Conservation (phyloP, 2,797 vertebrate species). For the Sebastiscus tertius region DNA sequence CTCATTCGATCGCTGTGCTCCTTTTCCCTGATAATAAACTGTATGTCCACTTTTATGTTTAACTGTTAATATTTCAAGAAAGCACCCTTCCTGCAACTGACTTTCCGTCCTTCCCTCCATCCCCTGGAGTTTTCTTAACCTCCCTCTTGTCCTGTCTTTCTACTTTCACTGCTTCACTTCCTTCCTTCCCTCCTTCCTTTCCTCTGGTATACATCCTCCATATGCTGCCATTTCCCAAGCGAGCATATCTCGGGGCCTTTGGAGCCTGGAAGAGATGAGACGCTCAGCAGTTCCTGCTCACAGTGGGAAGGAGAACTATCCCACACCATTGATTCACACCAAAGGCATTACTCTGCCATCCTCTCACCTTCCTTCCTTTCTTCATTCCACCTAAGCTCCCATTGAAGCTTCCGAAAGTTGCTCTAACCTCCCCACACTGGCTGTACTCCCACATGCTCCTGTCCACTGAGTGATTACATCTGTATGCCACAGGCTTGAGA, state of each 20-base stretch:
- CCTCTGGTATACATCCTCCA: slow-evolving; percentile 4
- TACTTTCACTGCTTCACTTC: background rate
- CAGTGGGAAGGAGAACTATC: slow-evolving; percentile 10
- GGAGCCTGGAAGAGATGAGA: slow-evolving; percentile 31
- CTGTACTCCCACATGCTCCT: slow-evolving; percentile 34
- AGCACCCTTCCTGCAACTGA: background rate
- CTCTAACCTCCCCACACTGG: slow-evolving; percentile 25
- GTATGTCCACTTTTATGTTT: slow-evolving; percentile 22
- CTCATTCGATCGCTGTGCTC: slow-evolving; percentile 5
- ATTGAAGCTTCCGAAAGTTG: slow-evolving; percentile 23
- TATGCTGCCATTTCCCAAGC: slow-evolving; percentile 33
- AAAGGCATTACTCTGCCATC: slow-evolving; percentile 24
- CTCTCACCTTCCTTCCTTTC: slow-evolving; percentile 19
- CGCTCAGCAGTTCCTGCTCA: slow-evolving; percentile 24
- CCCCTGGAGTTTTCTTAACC: slow-evolving; percentile 9
- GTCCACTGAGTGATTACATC: slow-evolving; percentile 57
- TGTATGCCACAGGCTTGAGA: slow-evolving; percentile 40
- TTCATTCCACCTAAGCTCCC: slow-evolving; percentile 46
- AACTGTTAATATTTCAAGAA: slow-evolving; percentile 33
- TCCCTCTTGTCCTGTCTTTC: background rate
- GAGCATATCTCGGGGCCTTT: slow-evolving; percentile 18
- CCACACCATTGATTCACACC: slow-evolving; percentile 38
- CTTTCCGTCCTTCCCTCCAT: background rate
- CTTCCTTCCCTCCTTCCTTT: slow-evolving; percentile 1
- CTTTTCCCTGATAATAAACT: background rate